Evolutionary conservation across 2,113 vertebrate genomes (phyloP).

Genomic region (Arvicanthis niloticus): DNA sequence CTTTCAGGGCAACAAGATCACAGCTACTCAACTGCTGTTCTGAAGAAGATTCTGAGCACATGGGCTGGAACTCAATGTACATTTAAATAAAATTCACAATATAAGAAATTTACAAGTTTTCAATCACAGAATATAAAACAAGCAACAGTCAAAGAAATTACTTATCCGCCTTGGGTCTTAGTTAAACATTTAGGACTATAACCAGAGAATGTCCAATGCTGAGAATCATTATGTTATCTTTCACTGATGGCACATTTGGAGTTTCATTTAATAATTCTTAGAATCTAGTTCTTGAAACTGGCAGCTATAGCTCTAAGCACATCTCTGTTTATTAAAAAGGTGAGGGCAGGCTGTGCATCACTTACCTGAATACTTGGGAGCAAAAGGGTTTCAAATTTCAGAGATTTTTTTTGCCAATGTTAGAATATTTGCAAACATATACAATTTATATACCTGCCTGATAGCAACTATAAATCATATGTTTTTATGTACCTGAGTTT

Average conservation of each 20-base stretch:
- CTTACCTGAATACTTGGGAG: not conserved
- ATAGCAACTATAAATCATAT: not conserved
- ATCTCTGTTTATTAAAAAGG: not conserved
- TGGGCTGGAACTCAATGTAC: conserved; percentile 12
- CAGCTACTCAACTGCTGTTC: not conserved
- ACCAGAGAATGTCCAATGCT: conserved; percentile 12
- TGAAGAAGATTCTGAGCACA: not conserved
- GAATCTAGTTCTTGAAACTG: conserved; percentile 1
- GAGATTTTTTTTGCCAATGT: not conserved
- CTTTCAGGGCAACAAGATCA: not conserved
- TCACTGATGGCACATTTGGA: not conserved
- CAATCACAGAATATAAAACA: conserved; percentile 34
- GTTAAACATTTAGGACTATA: conserved; percentile 49
- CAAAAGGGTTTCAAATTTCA: not conserved
- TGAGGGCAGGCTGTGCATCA: not conserved
- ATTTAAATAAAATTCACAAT: conserved; percentile 46
- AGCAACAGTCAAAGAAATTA: conserved; percentile 1
- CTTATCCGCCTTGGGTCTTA: conserved; percentile 2
- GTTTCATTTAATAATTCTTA: conserved; percentile 40
- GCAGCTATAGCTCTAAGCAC: conserved; percentile 6
- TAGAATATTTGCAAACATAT: not conserved
- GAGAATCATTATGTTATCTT: conserved; percentile 5
- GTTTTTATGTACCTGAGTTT: not conserved
- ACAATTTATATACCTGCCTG: not conserved
- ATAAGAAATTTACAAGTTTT: conserved; percentile 23